phyloP scores from a whole-genome alignment of 2,797 vertebrate species.

The Moxostoma hubbsi region DNA sequence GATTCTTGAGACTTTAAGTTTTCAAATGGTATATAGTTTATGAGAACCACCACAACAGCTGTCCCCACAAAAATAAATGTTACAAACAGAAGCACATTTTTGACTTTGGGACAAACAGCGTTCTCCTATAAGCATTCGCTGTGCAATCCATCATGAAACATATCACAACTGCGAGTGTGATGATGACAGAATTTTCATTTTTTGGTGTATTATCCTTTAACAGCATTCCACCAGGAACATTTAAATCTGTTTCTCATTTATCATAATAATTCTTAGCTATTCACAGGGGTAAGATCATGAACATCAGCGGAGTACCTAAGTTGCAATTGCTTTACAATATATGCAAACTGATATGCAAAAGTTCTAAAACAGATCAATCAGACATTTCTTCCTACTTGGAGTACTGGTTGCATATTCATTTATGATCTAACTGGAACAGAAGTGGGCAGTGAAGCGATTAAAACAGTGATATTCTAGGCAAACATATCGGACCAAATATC shows the following conservation, averaged over 20 bases:
- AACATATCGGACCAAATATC: too few species aligned
- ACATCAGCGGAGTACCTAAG: constrained; percentile 7
- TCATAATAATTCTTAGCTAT: neutral
- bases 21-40: too few species aligned
- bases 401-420: too few species aligned
- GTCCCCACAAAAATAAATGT: constrained; percentile 68
- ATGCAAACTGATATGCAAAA: constrained; percentile 21
- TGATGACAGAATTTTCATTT: neutral
- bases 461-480: too few species aligned
- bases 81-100: constrained; percentile 61
- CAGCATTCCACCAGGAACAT: neutral
- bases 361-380: constrained; percentile 18
- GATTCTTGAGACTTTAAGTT: too few species aligned
- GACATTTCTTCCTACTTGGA: too few species aligned
- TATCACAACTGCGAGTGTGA: constrained; percentile 43
- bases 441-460: too few species aligned
- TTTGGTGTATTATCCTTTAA: neutral
- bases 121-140: constrained; percentile 59
- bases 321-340: constrained; percentile 11
- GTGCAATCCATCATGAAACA: constrained; percentile 66
- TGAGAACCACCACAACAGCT: constrained; percentile 64
- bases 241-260: constrained; percentile 10
- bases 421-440: too few species aligned
- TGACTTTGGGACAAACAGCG: constrained; percentile 66
- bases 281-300: constrained; percentile 5